Base-by-base conservation (phyloP, 1,140 invertebrate species). In the Brachionus calyciflorus region DNA sequence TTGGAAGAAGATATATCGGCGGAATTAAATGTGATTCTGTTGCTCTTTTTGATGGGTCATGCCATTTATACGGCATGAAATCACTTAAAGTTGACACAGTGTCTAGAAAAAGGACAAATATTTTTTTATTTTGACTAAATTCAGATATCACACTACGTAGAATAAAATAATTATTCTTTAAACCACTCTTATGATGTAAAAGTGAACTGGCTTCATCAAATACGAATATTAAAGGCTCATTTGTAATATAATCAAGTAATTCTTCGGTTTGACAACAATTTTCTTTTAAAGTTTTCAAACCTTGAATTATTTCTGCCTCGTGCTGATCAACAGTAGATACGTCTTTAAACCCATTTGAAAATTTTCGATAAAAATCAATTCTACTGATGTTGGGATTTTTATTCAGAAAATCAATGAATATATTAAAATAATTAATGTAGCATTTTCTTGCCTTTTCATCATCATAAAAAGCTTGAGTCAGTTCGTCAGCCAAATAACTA, bases 121-220 rank as follows among this genome's bases (percentile, higher is more conserved):
- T 60, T 33, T 60, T 40, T n/a, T 60, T 37, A 2, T 40, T 30
- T 37, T 1, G 28, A 55, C 30, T 55, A 0, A 55, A 12, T 37
- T 60, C 55, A 7, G 55, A 60, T 1, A 60, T n/a, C 7, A 60
- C n/a, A 37, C 30, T 60, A 33, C 26, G 26, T n/a, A 60, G n/a
- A 33, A 60, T 60, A 37, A 60, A 60, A 37, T 33, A 60, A 30
- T 60, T 60, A 33, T 26, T 26, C 30, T 60, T 60, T 57, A 5
- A 26, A 26, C 19, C 21, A 26, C 33, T 40, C 30, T 4, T 60
- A 5, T 3, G 28, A 37, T 55, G 24, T 55, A 55, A 26, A 26
- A 55, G 51, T 12, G 51, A 55, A 26, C 51, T 55, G 24, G 51
- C 51, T 60, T 60, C 55, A 37, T 60, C 55, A 37, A 60, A 60